Percentiles rank a stretch among this genome's conserved stretches.
These are phyloP conservation scores for Salminus brasiliensis DNA, from an alignment of 2,113 vertebrate genomes.

Conservation along the genomic window DNA sequence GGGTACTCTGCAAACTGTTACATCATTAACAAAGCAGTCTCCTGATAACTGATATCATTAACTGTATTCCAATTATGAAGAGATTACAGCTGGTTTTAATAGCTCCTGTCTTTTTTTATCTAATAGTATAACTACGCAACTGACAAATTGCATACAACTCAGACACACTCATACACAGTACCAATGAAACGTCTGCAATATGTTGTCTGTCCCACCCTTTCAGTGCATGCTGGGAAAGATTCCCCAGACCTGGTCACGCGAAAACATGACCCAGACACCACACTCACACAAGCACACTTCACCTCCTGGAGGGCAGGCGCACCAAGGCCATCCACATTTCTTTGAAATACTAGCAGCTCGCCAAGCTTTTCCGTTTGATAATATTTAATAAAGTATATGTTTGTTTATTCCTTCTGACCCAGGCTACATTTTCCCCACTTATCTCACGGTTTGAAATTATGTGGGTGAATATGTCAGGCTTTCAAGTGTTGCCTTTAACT, in stretches of 20 bases:
- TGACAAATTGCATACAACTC: background rate
- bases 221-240: background rate
- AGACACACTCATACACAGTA: background rate
- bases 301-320: background rate
- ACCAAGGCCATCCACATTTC: background rate
- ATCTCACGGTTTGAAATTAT: background rate
- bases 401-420: background rate
- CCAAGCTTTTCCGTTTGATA: conserved; percentile 14
- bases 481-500: conserved; percentile 16
- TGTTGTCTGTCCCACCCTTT: background rate
- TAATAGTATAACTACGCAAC: background rate
- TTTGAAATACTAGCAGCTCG: conserved; percentile 1
- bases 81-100: too few species aligned
- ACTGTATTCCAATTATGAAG: too few species aligned
- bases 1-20: too few species aligned
- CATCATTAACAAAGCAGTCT: too few species aligned
- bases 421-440: background rate
- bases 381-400: conserved; percentile 16
- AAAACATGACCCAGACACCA: background rate
- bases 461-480: conserved; percentile 12
- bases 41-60: too few species aligned
- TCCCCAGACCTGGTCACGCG: too few species aligned
- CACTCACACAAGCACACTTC: background rate
- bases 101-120: background rate
- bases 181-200: background rate